Base-by-base conservation (phyloP, 2,113 vertebrate species). In the Caranx ignobilis region DNA sequence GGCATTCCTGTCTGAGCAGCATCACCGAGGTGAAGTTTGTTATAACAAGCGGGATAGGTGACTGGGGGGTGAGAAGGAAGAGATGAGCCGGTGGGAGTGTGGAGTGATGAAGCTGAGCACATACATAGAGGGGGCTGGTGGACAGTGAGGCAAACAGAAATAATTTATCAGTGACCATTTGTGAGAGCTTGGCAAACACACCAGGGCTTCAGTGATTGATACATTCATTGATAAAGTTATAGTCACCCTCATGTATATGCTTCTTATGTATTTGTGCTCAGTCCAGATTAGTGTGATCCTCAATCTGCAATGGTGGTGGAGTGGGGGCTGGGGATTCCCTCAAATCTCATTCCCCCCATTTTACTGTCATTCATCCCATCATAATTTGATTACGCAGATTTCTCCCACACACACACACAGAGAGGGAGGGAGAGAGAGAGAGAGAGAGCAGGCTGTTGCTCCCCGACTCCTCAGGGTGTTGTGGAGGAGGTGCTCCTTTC, bases 361-460 rank as follows among this genome's bases (percentile, higher is more conserved):
- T 77, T 65, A 32, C 62, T 10, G 12, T 71, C 57, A 80, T 79
- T 47, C 10, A 52, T 75, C 55, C 41, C 12, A 6, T 81, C 76
- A 61, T 90, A 64, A 91, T 91, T 84, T 54, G 66, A 90, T 90
- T 88, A 89, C 0, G 21, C 35, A 77, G 65, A 84, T 83, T 63
- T 81, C 62, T 71, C 12, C 45, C 50, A 65, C 61, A 59, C 73
- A 71, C 69, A 73, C 71, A 65, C 52, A 55, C 52, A 73, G 43
- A 50, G 26, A 26, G 26, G 26, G 26, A 26, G 26, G 26, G 26
- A 26, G 26, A 26, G 26, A 26, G 26, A 26, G 26, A 26, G 26
- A 55, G 52, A 73, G 43, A 50, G 54, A 71, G 62, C 50, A 77
- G 56, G 71, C 60, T 47, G 18, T 19, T 77, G 63, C 83, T 55